Evolutionary conservation across 2,888 invertebrate species (phyloP).

Genomic region (Papilio demoleus): DNA sequence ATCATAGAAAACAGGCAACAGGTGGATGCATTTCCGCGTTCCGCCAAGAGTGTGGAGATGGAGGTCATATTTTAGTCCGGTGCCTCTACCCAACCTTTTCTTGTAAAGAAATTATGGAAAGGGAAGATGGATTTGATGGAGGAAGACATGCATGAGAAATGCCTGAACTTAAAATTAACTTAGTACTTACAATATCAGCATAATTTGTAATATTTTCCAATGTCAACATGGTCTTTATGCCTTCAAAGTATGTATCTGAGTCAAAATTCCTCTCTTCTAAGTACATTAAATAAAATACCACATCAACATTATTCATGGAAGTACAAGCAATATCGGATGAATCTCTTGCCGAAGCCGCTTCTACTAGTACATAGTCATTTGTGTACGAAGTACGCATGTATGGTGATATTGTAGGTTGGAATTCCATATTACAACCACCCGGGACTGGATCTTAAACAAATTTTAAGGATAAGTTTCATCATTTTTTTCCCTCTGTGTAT

Average conservation of each 20-base stretch:
- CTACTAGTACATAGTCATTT: slow-evolving; percentile 75
- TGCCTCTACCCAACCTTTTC: no score
- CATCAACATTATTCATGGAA: slow-evolving; percentile 49
- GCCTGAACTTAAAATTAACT: not conserved
- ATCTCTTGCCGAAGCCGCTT: slow-evolving; percentile 78
- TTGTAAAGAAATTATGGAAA: no score
- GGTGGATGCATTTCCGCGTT: no score
- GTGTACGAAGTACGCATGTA: slow-evolving; percentile 75
- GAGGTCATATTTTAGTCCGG: no score
- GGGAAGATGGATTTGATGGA: no score
- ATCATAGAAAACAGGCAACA: no score
- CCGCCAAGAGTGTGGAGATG: no score
- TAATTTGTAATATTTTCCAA: slow-evolving; percentile 77
- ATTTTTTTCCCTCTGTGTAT: not conserved
- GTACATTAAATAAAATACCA: slow-evolving; percentile 85
- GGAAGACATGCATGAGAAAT: no score
- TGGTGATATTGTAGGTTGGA: slow-evolving; percentile 84
- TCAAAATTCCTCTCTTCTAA: slow-evolving; percentile 83
- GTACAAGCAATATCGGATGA: slow-evolving; percentile 58
- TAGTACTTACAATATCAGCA: slow-evolving; percentile 79
- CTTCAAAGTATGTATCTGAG: slow-evolving; percentile 83
- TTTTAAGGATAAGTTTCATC: slow-evolving; percentile 40
- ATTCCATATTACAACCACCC: slow-evolving; percentile 91
- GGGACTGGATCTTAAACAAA: slow-evolving; percentile 87
- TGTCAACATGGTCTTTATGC: slow-evolving; percentile 85